phyloP scores from a whole-genome alignment of 2,797 vertebrate species.

The Dallia pectoralis region DNA sequence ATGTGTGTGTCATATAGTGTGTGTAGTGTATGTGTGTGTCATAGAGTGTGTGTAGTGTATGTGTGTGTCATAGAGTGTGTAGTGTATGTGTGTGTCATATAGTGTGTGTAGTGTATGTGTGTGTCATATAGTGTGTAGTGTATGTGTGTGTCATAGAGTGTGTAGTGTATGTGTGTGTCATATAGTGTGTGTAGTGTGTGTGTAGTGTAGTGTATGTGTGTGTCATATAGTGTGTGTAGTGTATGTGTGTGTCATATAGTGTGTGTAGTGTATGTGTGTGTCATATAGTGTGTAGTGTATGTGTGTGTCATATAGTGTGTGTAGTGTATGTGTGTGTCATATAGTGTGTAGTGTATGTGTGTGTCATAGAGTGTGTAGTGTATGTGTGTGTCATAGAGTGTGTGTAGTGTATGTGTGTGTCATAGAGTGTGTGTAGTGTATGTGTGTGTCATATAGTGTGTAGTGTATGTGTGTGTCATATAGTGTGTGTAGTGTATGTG shows the following conservation, averaged over 20 bases:
- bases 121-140: slow-evolving; percentile 6
- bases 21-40: not conserved
- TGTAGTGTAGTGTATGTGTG: slow-evolving; percentile 40
- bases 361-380: too few species aligned
- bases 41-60: not conserved
- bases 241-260: not conserved
- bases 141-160: not conserved
- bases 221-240: slow-evolving; percentile 44
- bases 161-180: not conserved
- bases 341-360: slow-evolving; percentile 27
- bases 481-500: too few species aligned
- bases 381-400: too few species aligned
- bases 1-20: not conserved
- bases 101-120: slow-evolving; percentile 30
- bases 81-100: slow-evolving; percentile 43
- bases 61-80: not conserved
- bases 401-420: too few species aligned
- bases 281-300: not conserved
- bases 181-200: slow-evolving; percentile 15
- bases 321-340: slow-evolving; percentile 42
- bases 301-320: not conserved
- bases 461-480: too few species aligned
- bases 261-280: slow-evolving; percentile 8
- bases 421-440: too few species aligned
- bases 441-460: too few species aligned